Evolutionary conservation across 2,113 vertebrate species (phyloP).

Genomic region (Passer montanus): DNA sequence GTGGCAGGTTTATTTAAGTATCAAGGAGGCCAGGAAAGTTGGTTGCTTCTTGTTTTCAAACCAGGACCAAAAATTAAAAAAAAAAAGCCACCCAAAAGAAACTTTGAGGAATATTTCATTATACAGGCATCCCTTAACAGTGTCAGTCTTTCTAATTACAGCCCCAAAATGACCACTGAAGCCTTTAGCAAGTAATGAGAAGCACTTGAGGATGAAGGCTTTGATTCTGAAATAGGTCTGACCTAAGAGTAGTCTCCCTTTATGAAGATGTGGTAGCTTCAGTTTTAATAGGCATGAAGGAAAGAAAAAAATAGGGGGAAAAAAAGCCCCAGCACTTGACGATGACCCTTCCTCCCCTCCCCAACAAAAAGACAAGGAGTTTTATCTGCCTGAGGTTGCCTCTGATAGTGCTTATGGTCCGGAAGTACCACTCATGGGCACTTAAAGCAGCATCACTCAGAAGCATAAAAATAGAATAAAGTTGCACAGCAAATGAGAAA

Average conservation of each 20-base stretch:
- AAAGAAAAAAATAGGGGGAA: not conserved
- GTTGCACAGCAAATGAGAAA: slow-evolving; percentile 77
- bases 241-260: slow-evolving; percentile 71
- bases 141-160: slow-evolving; percentile 60
- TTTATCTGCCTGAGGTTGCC: slow-evolving; percentile 79
- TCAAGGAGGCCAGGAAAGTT: slow-evolving; percentile 22
- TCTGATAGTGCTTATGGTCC: slow-evolving; percentile 70
- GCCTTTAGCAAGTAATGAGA: slow-evolving; percentile 59
- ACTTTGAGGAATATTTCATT: slow-evolving; percentile 15
- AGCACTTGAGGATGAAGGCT: slow-evolving; percentile 73
- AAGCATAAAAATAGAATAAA: slow-evolving; percentile 82
- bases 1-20: slow-evolving; percentile 59
- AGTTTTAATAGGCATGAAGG: slow-evolving; percentile 63
- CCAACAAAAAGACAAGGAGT: slow-evolving; percentile 74
- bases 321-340: slow-evolving; percentile 43
- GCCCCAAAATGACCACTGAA: slow-evolving; percentile 64
- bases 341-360: slow-evolving; percentile 71
- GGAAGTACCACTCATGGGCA: slow-evolving; percentile 82
- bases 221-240: slow-evolving; percentile 73
- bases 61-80: not conserved
- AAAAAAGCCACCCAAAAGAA: not conserved
- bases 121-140: not conserved
- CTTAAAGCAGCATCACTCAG: slow-evolving; percentile 77
- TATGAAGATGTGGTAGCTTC: slow-evolving; percentile 34
- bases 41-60: slow-evolving; percentile 28